These are phyloP conservation scores for Osmoderma eremita DNA, from an alignment of 2,888 invertebrate species.

Conservation along the genomic window DNA sequence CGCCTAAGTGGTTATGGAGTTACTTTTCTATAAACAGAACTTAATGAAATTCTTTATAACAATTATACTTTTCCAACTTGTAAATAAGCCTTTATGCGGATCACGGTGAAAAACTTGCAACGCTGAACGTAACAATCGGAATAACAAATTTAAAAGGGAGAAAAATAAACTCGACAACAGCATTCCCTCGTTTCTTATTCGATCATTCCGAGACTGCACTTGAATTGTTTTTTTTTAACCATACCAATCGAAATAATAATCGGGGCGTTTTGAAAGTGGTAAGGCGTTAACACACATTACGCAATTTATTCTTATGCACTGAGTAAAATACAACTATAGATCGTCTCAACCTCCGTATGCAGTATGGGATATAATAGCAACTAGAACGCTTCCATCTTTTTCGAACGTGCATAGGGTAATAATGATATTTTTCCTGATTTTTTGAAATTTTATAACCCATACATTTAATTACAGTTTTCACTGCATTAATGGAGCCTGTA, in stretches of 20 bases:
- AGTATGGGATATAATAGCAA: too few species aligned
- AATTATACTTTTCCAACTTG: slow-evolving; percentile 39
- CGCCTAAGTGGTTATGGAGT: background rate
- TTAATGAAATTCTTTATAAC: slow-evolving; percentile 37
- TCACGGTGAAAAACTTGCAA: slow-evolving; percentile 22
- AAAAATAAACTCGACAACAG: slow-evolving; percentile 8
- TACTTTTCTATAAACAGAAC: slow-evolving; percentile 37
- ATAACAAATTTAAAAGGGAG: slow-evolving; percentile 33
- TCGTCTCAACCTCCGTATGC: too few species aligned
- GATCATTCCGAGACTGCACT: background rate
- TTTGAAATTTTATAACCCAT: too few species aligned
- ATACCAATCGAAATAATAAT: slow-evolving; percentile 9
- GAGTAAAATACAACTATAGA: too few species aligned
- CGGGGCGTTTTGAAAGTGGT: background rate
- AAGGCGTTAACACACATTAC: too few species aligned
- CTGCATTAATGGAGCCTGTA: too few species aligned
- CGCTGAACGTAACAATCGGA: slow-evolving; percentile 28
- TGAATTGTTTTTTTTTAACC: background rate
- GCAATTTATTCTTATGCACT: too few species aligned
- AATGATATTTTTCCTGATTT: too few species aligned
- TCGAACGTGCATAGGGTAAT: too few species aligned
- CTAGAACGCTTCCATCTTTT: too few species aligned
- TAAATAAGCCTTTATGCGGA: slow-evolving; percentile 32
- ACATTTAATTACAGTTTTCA: too few species aligned
- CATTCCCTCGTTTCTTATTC: slow-evolving; percentile 18